phyloP scores from a whole-genome alignment of 2,797 vertebrate species.

The Silurus lanzhouensis region DNA sequence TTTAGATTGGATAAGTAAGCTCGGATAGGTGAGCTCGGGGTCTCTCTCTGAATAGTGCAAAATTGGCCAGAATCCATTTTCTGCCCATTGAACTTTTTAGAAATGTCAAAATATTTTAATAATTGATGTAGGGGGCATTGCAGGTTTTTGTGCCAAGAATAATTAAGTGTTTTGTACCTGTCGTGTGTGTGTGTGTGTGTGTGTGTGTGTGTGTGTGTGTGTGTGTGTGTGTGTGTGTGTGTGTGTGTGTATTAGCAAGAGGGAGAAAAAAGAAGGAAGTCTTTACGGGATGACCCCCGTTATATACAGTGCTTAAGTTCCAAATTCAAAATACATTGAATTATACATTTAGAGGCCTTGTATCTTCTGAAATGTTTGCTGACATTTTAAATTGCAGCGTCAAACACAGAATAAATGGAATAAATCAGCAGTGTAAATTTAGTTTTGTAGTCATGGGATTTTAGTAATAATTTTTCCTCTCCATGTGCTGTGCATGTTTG shows the following conservation, averaged over 20 bases:
- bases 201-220: neutral
- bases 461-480: neutral
- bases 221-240: neutral
- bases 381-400: neutral
- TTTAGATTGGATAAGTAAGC: constrained; percentile 56
- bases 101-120: constrained; percentile 51
- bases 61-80: constrained; percentile 45
- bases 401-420: constrained; percentile 22
- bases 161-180: constrained; percentile 11
- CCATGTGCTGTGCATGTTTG: neutral
- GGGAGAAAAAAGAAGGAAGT: constrained; percentile 20
- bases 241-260: constrained; percentile 18
- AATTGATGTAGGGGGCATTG: neutral
- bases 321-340: neutral
- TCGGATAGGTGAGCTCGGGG: constrained; percentile 35
- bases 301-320: neutral
- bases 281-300: neutral
- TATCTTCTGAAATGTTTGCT: constrained; percentile 13
- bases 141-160: constrained; percentile 29
- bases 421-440: constrained; percentile 4
- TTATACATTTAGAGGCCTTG: constrained; percentile 7
- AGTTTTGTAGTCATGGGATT: neutral
- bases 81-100: constrained; percentile 33
- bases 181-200: neutral
- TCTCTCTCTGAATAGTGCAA: constrained; percentile 21